Base-by-base conservation (phyloP, 2,797 vertebrate species). In the Tragelaphus eurycerus region DNA sequence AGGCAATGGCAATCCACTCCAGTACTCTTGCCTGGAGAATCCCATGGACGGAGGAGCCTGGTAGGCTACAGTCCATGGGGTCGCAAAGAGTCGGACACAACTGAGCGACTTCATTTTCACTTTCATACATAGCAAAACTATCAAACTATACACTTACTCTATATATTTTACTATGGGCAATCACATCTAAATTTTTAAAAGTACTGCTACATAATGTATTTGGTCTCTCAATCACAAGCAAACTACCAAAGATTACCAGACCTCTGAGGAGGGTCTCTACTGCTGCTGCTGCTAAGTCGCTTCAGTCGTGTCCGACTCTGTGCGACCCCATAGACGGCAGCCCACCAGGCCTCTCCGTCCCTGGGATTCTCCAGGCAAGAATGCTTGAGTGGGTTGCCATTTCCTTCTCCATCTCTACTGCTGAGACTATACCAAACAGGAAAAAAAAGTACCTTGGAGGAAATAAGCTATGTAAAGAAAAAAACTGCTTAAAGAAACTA, bases 391-490 rank as follows among this genome's bases (percentile, higher is more conserved):
- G 43, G 43, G 43, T 43, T 43, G 43, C 43, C 43, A 43, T 43
- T 43, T 43, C 43, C 43, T 43, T 11, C 25, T 76, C 76, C 55
- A 43, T 11, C 25, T 76, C 76, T 60, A 43, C 43, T 84, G 62
- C 31, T 57, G 52, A 95, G 52, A 96, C 17, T 64, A 62, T 12
- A 60, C 14, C 79, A 95, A 96, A 81, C 1, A 62, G 5, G 27
- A 29, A 71, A 57, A 57, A 43, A 79, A 84, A 78, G 46, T 38
- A 96, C 92, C 62, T 81, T 86, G 16, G n/a, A 89, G 38, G 34
- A 93, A 93, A 67, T 48, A 93, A 86, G 85, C n/a, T 52, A 93
- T 31, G 46, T 50, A 90, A 89, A 19, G 34, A 38, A 92, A 94
- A 93, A 4, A 4, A 92, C 59, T 57, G 29, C 34, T 86, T 93